phyloP scores from a whole-genome alignment of 2,888 invertebrate species.

The Lycocerus yunnanus region DNA sequence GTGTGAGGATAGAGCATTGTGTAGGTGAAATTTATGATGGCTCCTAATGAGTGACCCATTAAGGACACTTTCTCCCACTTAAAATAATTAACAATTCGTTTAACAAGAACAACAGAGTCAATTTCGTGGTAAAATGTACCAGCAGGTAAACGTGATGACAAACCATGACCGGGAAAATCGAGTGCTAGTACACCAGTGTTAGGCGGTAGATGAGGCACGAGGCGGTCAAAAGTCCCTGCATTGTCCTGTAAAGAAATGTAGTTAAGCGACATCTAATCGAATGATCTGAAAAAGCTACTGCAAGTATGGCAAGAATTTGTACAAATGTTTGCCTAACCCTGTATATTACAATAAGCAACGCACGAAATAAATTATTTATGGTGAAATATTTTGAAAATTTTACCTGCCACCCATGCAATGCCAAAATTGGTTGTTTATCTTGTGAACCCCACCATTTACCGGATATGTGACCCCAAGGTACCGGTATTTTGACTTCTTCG shows the following conservation, averaged over 20 bases:
- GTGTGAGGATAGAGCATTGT: slow-evolving; percentile 65
- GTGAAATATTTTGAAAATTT: background rate
- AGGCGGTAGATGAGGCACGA: slow-evolving; percentile 65
- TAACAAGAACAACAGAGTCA: slow-evolving; percentile 56
- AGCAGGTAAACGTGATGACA: slow-evolving; percentile 68
- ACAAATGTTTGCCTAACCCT: background rate
- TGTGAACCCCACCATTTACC: slow-evolving; percentile 72
- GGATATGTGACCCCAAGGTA: slow-evolving; percentile 69
- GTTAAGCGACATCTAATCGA: background rate
- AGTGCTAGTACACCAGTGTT: slow-evolving; percentile 61
- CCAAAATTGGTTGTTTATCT: slow-evolving; percentile 66
- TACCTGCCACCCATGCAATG: slow-evolving; percentile 73
- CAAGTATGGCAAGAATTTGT: background rate
- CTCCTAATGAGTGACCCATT: slow-evolving; percentile 72
- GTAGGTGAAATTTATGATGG: slow-evolving; percentile 64
- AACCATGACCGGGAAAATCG: slow-evolving; percentile 73
- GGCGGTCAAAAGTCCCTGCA: slow-evolving; percentile 73
- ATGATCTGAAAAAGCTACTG: background rate
- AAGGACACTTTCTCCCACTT: slow-evolving; percentile 72
- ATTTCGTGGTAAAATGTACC: slow-evolving; percentile 61
- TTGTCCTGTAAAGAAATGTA: slow-evolving; percentile 61
- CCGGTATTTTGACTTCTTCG: slow-evolving; percentile 68
- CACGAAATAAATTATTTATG: background rate
- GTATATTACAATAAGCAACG: background rate
- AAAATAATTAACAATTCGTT: slow-evolving; percentile 64